Base-by-base conservation (phyloP, 2,797 vertebrate genomes). In the Myiotriccus ornatus region DNA sequence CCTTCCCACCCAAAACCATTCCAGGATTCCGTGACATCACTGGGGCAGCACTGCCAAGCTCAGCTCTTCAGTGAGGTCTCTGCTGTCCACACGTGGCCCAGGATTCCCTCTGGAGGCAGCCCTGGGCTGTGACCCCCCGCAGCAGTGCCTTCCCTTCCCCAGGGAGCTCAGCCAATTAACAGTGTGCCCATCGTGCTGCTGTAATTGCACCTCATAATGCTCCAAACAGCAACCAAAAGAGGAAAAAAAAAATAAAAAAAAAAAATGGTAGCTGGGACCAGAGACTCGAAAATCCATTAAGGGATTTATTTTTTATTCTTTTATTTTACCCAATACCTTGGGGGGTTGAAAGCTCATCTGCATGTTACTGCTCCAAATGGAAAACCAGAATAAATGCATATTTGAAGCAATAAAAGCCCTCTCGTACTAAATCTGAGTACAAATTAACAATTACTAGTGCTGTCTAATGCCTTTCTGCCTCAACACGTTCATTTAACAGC, bases 401-500 rank as follows among this genome's bases (percentile, higher is more conserved):
- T 95, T 86, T 96, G 94, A 94, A 91, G 95, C 78, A 96, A 96
- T 96, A 97, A 97, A 95, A 97, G 85, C 73, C 87, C 41, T 88
- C 96, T 84, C 74, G 30, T 96, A 81, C 87, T 91, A 94, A 96
- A 96, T 93, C 95, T 41, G 80, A 97, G 96, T 93, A 94, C 96
- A 95, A 97, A 97, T 96, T 96, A 97, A 97, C 95, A 96, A 96
- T 97, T 95, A 96, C 95, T 79, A 60, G 87, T 37, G 70, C 95
- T 77, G 93, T 73, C 95, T 96, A 94, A 96, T 96, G 95, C 89
- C 41, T 97, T 96, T 96, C 95, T 96, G 94, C 96, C 90, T 90
- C 86, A 86, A 93, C 95, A 94, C 95, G 82, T 94, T 91, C 96
- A 96, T 94, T 96, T 94, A 93, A 76, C 94, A 90, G 89, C 70